phyloP scores from a whole-genome alignment of 1,140 invertebrate genomes.

The Leptoteleia sp. region DNA sequence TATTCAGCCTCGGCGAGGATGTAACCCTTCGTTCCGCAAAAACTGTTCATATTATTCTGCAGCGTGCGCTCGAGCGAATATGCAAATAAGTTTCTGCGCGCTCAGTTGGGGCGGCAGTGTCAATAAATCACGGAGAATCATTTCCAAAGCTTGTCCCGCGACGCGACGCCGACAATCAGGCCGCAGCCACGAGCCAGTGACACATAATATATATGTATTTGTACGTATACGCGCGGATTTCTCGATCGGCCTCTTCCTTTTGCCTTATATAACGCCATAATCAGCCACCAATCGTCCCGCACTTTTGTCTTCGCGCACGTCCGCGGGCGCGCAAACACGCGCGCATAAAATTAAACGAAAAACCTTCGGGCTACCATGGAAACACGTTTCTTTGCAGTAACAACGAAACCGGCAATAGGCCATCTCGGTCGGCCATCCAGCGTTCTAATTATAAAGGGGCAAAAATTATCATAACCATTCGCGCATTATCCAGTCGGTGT shows the following conservation, averaged over 20 bases:
- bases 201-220: conserved; percentile 57
- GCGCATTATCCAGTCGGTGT: too few species aligned
- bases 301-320: neutral
- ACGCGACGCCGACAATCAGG: conserved; percentile 68
- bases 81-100: conserved; percentile 67
- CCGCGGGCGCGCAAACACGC: too few species aligned
- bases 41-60: conserved; percentile 68
- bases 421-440: too few species aligned
- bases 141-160: conserved; percentile 71
- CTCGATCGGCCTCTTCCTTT: conserved; percentile 34
- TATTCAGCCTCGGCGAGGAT: conserved; percentile 65
- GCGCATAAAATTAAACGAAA: too few species aligned
- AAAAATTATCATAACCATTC: too few species aligned
- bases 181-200: conserved; percentile 66
- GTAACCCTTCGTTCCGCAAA: conserved; percentile 67
- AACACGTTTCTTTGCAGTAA: too few species aligned
- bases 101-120: conserved; percentile 68
- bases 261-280: conserved; percentile 36
- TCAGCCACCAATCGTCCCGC: conserved; percentile 17
- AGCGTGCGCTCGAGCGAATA: conserved; percentile 68
- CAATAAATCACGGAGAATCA: conserved; percentile 73
- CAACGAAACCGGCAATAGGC: too few species aligned
- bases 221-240: conserved; percentile 53
- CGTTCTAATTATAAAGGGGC: too few species aligned
- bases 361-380: too few species aligned